Evolutionary conservation across 2,797 vertebrate species (phyloP).

Genomic region (Ceyx erithaca): DNA sequence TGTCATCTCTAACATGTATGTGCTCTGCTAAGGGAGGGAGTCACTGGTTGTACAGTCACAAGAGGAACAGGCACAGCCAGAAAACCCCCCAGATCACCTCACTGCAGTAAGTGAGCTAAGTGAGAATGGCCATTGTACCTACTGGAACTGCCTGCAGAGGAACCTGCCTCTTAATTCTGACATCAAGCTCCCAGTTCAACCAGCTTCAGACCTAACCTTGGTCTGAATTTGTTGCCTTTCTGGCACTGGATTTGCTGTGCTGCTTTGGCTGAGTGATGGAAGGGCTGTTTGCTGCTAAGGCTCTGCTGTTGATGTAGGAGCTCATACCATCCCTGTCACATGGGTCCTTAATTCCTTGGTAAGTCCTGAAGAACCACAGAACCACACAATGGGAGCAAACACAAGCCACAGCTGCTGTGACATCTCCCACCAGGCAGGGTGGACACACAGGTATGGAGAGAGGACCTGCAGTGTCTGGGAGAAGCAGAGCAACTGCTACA

Average conservation of each 20-base stretch:
- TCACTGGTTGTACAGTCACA: neutral
- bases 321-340: fast-evolving
- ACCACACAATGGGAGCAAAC: fast-evolving
- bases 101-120: neutral
- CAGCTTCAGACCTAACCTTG: neutral
- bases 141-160: neutral
- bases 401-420: neutral
- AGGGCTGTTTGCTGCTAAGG: neutral
- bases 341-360: neutral
- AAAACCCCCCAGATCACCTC: neutral
- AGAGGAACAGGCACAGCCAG: neutral
- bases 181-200: neutral
- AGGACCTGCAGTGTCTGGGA: neutral
- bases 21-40: neutral
- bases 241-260: neutral
- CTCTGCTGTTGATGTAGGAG: neutral
- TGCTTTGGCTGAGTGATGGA: neutral
- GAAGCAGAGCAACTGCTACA: neutral
- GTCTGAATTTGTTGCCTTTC: neutral
- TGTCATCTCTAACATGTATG: neutral
- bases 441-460: fast-evolving
- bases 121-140: neutral
- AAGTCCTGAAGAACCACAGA: neutral
- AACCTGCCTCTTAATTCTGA: neutral
- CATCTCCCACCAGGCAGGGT: neutral